Conservation (phyloP, 2,888 invertebrate genomes). For the Leptogaster cylindrica region DNA sequence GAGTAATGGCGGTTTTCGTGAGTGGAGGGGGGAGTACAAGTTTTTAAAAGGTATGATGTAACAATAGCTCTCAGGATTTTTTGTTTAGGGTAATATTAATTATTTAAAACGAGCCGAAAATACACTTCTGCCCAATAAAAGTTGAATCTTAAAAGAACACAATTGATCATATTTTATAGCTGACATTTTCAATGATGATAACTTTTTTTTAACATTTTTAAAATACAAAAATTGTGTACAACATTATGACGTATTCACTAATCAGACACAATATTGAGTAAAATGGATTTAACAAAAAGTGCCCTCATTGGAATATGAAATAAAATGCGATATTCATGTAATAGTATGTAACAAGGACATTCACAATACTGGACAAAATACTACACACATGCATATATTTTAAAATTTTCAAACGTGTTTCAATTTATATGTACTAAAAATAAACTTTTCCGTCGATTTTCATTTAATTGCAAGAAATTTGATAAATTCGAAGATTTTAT, state of each 20-base stretch:
- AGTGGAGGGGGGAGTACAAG: neutral
- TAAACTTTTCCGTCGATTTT: neutral
- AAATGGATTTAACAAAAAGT: neutral
- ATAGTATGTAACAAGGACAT: constrained; percentile 11
- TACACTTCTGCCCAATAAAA: no score
- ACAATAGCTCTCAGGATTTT: no score
- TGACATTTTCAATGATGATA: no score
- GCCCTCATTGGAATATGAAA: neutral
- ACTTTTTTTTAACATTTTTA: no score
- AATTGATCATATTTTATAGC: no score
- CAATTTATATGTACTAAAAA: constrained; percentile 55
- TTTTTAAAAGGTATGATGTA: neutral
- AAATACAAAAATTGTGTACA: neutral
- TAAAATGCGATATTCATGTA: constrained; percentile 59
- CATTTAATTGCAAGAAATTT: constrained; percentile 13
- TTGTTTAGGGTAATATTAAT: no score
- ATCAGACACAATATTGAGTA: neutral
- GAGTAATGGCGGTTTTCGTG: neutral
- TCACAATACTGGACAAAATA: constrained; percentile 8
- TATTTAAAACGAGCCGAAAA: no score
- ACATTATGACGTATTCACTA: neutral
- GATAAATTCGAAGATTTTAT: neutral
- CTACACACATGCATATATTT: constrained; percentile 11
- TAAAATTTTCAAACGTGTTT: constrained; percentile 60
- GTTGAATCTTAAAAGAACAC: no score